Evolutionary conservation across 35 echinoderm and acorn worm species (phyloP).

Genomic region (Ophioderma brevispina): DNA sequence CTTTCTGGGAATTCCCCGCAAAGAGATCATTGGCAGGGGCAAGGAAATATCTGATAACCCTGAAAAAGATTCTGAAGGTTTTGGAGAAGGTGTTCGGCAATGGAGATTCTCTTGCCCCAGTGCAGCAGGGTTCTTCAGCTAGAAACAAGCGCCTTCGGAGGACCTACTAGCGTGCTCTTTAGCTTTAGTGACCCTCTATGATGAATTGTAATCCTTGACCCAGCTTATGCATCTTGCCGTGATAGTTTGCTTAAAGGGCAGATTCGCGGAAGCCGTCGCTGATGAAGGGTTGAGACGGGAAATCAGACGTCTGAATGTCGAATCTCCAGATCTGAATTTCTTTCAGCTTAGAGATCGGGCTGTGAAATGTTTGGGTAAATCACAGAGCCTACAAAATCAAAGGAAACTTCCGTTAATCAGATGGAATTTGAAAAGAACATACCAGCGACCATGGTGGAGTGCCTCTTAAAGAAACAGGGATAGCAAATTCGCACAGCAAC

Average conservation of each 20-base stretch:
- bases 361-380: not conserved
- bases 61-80: conserved; percentile 34
- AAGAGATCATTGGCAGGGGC: conserved; percentile 49
- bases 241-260: not conserved
- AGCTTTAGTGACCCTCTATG: conserved; percentile 38
- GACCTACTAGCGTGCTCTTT: conserved; percentile 12
- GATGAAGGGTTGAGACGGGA: conserved; percentile 57
- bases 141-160: conserved; percentile 11
- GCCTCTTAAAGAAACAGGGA: conserved; percentile 34
- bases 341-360: conserved; percentile 1
- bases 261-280: conserved; percentile 26
- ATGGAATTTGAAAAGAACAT: too few relatives aligned
- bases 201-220: conserved; percentile 30
- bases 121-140: conserved; percentile 67
- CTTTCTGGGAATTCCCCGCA: conserved; percentile 23
- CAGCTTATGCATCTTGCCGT: conserved; percentile 6
- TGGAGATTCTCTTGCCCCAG: conserved; percentile 24
- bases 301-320: too few relatives aligned
- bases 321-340: not conserved
- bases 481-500: conserved; percentile 50
- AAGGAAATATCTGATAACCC: conserved; percentile 5
- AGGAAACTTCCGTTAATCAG: not conserved
- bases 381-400: not conserved
- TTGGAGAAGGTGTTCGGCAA: conserved; percentile 61
- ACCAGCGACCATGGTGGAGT: not conserved